These are phyloP conservation scores for Drosophila melanosoma DNA, from an alignment of 2,888 invertebrate genomes.

Conservation along the genomic window DNA sequence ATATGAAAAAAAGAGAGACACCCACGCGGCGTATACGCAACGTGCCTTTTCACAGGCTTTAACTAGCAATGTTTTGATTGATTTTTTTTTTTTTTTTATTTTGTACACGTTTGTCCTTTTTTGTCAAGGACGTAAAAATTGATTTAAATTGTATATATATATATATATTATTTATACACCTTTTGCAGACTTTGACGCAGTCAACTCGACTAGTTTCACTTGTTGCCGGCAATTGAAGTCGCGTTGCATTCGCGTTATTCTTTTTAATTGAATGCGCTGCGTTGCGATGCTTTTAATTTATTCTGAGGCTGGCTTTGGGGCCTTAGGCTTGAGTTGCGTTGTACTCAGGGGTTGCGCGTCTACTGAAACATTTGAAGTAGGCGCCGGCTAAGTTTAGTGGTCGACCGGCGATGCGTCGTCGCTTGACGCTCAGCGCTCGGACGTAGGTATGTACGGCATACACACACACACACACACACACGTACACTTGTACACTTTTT, in stretches of 20 bases:
- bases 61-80: constrained; percentile 8
- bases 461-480: constrained; percentile 9
- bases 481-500: constrained; percentile 21
- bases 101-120: background rate
- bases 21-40: constrained; percentile 54
- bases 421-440: constrained; percentile 51
- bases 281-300: constrained; percentile 22
- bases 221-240: constrained; percentile 38
- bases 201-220: constrained; percentile 32
- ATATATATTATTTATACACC: background rate
- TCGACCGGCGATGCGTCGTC: constrained; percentile 40
- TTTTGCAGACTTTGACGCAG: background rate
- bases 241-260: constrained; percentile 14
- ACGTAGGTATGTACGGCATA: constrained; percentile 30
- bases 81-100: constrained; percentile 30
- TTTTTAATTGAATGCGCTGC: constrained; percentile 21
- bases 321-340: constrained; percentile 61
- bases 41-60: constrained; percentile 41
- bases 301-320: constrained; percentile 35
- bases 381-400: constrained; percentile 75
- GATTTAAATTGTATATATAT: background rate
- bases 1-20: constrained; percentile 40
- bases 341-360: constrained; percentile 82
- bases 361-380: constrained; percentile 78
- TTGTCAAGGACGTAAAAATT: background rate